Percentiles rank a stretch among this genome's conserved stretches.
Conservation (phyloP, 2,888 invertebrate genomes). For the Allygus modestus region DNA sequence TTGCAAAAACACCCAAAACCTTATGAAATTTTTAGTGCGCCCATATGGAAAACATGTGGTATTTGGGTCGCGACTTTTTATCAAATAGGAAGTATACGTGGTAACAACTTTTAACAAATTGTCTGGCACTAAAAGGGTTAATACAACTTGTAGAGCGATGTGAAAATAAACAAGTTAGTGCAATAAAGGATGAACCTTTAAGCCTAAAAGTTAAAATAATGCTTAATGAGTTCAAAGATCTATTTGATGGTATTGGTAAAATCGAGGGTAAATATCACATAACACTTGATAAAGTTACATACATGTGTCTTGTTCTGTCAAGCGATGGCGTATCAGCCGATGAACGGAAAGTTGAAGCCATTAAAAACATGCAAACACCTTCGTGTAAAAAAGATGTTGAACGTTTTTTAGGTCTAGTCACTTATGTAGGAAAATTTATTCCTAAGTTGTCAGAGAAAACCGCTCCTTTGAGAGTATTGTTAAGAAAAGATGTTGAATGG, state of each 20-base stretch:
- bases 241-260: conserved; percentile 12
- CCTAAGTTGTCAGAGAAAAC: too few relatives aligned
- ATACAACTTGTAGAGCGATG: background rate
- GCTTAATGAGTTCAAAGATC: conserved; percentile 6
- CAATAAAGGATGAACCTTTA: background rate
- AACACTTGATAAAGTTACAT: background rate
- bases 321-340: conserved; percentile 67
- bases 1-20: too few relatives aligned
- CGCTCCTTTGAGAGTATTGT: conserved; percentile 64
- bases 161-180: background rate
- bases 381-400: conserved; percentile 69
- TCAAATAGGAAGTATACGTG: too few relatives aligned
- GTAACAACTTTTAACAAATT: too few relatives aligned
- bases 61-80: too few relatives aligned
- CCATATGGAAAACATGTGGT: too few relatives aligned
- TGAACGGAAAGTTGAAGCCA: conserved; percentile 68
- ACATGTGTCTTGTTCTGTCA: conserved; percentile 20
- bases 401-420: conserved; percentile 70
- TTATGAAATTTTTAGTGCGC: too few relatives aligned
- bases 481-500: conserved; percentile 67
- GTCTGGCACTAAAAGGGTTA: too few relatives aligned
- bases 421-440: too few relatives aligned
- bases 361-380: conserved; percentile 68
- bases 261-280: conserved; percentile 24
- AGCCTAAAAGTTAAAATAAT: background rate